Evolutionary conservation across 2,113 vertebrate species (phyloP), one percentile per base, ranked within the genome.

Genomic region (Heterotis niloticus): DNA sequence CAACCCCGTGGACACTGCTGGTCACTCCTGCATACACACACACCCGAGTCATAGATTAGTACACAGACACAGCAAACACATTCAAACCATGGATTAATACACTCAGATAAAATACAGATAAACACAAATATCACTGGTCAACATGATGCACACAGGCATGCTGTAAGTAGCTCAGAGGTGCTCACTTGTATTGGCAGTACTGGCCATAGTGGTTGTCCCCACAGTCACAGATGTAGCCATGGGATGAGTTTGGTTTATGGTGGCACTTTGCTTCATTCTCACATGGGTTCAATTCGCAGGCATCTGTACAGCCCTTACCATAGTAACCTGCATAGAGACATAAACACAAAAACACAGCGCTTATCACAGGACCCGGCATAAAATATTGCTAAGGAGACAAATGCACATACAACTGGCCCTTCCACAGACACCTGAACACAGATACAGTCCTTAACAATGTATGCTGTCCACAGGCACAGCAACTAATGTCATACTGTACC

Each of bases 1-100:
- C 98, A 99, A 17, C 98, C 97, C 80, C 96, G 92, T 0, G 98
- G 98, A 82, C 98, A 99, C 80, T 98, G 97, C 85, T 97, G 96
- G 86, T 98, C 96, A 85, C 95, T 94, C 91, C 98, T 99, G 84
- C 57, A 79, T 52, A 69, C 34, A 51, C 59, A 81, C 67, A 73
- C 1, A 75, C 59, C n/a, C n/a, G n/a, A 81, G 28, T 70, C 66
- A 79, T 78, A 74, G 60, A 80, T 73, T 74, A 34, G 72, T 14
- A 77, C 28, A 79, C 71, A 81, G 65, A 80, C 64, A 78, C 44
- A 82, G 68, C 26, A 56, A 23, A 67, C 16, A 14, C 70, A 75
- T 20, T 66, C 16, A 65, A 20, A 34, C 28, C 28, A 11, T 34
- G 17, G 52, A 82, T 75, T 20, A 60, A 64, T 18, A 76, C 16